Percentiles rank a stretch among this genome's conserved stretches.
phyloP scores from a whole-genome alignment of 2,113 vertebrate genomes.

The Xenotilapia flavipinnis region DNA sequence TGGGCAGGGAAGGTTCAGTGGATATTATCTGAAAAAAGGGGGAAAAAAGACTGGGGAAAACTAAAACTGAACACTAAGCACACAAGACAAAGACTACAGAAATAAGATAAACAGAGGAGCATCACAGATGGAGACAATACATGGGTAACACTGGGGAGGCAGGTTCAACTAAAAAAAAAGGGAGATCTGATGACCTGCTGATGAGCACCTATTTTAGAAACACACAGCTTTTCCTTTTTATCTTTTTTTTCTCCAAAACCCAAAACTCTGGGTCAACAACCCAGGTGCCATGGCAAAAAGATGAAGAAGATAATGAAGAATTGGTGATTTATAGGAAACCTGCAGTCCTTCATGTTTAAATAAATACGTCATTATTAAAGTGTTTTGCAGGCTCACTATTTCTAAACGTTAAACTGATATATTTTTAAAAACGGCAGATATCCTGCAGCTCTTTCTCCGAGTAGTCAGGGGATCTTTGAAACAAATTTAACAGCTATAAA shows the following conservation, averaged over 20 bases:
- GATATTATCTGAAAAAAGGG: background rate
- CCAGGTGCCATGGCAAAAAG: background rate
- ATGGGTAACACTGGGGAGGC: background rate
- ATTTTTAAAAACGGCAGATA: background rate
- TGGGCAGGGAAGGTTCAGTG: background rate
- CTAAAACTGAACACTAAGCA: background rate
- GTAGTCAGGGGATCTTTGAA: background rate
- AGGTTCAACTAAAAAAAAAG: background rate
- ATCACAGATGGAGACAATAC: background rate
- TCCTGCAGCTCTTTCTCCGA: fast-evolving
- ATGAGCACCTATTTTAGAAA: background rate
- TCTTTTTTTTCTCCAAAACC: background rate
- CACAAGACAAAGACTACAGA: background rate
- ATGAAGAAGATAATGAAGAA: background rate
- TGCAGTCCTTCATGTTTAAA: background rate
- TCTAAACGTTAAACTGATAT: background rate
- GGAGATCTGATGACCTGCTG: background rate
- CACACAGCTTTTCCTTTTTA: background rate
- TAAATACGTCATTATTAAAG: background rate
- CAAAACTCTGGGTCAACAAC: background rate
- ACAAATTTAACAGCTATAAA: background rate
- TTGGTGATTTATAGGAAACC: background rate
- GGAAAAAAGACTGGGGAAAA: fast-evolving
- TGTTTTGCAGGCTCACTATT: background rate
- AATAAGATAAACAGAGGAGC: background rate